Evolutionary conservation across 1,140 invertebrate species (phyloP).

Genomic region (Zaprionus vittiger): DNA sequence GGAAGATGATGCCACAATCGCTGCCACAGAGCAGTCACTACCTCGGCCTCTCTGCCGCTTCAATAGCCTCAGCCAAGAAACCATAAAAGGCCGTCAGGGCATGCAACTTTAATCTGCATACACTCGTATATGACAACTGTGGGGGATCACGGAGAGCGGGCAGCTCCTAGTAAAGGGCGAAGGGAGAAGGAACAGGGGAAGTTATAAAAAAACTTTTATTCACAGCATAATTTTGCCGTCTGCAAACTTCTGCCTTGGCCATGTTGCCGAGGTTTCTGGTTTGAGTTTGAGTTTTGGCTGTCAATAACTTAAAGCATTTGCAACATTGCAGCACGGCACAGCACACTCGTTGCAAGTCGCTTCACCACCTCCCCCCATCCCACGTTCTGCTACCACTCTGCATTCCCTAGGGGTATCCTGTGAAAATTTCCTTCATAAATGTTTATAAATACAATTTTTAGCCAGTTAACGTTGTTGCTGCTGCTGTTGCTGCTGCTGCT

Average conservation of each 20-base stretch:
- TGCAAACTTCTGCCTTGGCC: slow-evolving; percentile 59
- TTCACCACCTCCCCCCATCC: not conserved
- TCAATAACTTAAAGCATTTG: slow-evolving; percentile 76
- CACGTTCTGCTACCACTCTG: no score
- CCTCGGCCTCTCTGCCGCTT: not conserved
- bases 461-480: slow-evolving; percentile 44
- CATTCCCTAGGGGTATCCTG: slow-evolving; percentile 18
- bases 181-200: not conserved
- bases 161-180: no score
- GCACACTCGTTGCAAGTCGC: slow-evolving; percentile 18
- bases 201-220: slow-evolving; percentile 59
- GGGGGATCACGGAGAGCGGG: not conserved
- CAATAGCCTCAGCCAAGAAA: slow-evolving; percentile 36
- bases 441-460: slow-evolving; percentile 79
- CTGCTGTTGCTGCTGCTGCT: not conserved
- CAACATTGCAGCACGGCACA: slow-evolving; percentile 23
- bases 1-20: slow-evolving; percentile 15
- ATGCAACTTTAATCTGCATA: slow-evolving; percentile 61
- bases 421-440: slow-evolving; percentile 74
- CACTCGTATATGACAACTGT: slow-evolving; percentile 36
- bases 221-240: slow-evolving; percentile 63
- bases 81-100: slow-evolving; percentile 38
- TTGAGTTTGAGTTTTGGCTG: slow-evolving; percentile 60
- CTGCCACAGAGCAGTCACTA: not conserved
- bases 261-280: slow-evolving; percentile 38